Evolutionary conservation across 1,140 invertebrate genomes (phyloP).

Genomic region (Conopomorpha cramerella): DNA sequence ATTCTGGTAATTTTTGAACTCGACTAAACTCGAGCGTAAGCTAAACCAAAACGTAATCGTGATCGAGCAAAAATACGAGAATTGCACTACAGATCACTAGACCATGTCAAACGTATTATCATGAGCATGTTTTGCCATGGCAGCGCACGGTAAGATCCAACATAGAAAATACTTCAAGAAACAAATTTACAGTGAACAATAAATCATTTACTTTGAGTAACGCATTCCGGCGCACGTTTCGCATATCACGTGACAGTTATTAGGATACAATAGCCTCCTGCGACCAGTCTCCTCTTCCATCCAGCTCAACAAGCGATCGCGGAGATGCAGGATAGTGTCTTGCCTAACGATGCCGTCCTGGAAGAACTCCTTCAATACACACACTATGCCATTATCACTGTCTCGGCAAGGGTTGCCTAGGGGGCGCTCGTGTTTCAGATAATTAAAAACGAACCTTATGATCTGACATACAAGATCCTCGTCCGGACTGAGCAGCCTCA

Average conservation of each 20-base stretch:
- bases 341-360: constrained; percentile 34
- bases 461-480: constrained; percentile 39
- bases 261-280: constrained; percentile 15
- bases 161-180: no score
- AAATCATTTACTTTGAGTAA: no score
- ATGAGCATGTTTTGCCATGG: no score
- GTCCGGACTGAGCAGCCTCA: constrained; percentile 35
- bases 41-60: no score
- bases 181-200: no score
- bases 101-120: no score
- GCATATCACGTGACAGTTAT: constrained; percentile 29
- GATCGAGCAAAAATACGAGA: no score
- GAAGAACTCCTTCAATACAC: constrained; percentile 43
- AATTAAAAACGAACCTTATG: constrained; percentile 44
- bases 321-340: constrained; percentile 32
- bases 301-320: constrained; percentile 22
- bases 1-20: no score
- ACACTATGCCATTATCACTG: constrained; percentile 35
- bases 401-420: constrained; percentile 22
- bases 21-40: no score
- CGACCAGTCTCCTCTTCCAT: constrained; percentile 21
- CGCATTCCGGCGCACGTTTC: no score
- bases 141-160: no score
- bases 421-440: constrained; percentile 35
- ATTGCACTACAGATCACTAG: no score